These are phyloP conservation scores for Cyclopterus lumpus DNA, from an alignment of 2,797 vertebrate species.

Conservation along the genomic window DNA sequence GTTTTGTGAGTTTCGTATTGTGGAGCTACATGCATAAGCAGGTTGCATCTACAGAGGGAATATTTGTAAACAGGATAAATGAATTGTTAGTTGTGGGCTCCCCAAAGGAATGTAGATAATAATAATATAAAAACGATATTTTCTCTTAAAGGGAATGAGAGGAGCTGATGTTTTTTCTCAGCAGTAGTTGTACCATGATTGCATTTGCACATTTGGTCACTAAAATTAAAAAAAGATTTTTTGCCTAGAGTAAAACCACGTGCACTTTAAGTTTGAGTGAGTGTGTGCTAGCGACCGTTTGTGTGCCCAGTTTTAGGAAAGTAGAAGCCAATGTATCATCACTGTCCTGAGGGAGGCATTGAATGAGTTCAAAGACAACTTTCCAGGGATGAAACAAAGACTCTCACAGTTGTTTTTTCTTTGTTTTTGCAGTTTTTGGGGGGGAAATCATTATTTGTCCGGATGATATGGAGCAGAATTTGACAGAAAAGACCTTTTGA, in stretches of 20 bases:
- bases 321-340: constrained; percentile 14
- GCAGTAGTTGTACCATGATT: background rate
- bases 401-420: background rate
- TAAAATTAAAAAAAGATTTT: constrained; percentile 1
- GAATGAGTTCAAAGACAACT: constrained; percentile 27
- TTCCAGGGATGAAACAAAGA: constrained; percentile 23
- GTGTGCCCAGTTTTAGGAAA: constrained; percentile 16
- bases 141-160: constrained; percentile 3
- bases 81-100: background rate
- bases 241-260: background rate
- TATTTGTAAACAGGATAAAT: background rate
- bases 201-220: constrained; percentile 8
- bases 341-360: constrained; percentile 5
- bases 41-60: background rate
- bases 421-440: background rate
- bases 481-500: constrained; percentile 39
- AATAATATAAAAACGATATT: background rate
- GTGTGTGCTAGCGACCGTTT: constrained; percentile 3
- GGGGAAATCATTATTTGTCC: constrained; percentile 22
- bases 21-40: background rate
- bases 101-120: background rate
- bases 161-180: constrained; percentile 9
- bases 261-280: constrained; percentile 14
- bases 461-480: background rate
- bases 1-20: too few species aligned